phyloP scores from a whole-genome alignment of 1,140 invertebrate species.

The Bombus confusus region DNA sequence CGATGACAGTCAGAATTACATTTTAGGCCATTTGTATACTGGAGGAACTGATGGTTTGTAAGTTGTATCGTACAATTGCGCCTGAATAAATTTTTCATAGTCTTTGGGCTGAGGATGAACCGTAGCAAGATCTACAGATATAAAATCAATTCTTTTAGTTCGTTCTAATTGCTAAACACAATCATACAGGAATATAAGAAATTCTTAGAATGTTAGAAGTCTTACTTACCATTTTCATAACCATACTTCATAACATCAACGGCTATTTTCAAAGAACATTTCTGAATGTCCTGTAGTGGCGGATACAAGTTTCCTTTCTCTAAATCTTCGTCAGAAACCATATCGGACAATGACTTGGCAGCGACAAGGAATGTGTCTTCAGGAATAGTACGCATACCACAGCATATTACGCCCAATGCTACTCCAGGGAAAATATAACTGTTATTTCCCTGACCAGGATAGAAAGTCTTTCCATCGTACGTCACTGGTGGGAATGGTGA shows the following conservation, averaged over 20 bases:
- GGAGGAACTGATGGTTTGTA: slow-evolving; percentile 88
- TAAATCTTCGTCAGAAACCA: slow-evolving; percentile 92
- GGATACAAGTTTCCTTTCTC: slow-evolving; percentile 96
- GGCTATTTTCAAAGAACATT: slow-evolving; percentile 95
- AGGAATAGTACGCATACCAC: slow-evolving; percentile 91
- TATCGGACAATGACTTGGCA: slow-evolving; percentile 91
- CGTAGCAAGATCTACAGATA: slow-evolving; percentile 86
- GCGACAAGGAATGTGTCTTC: slow-evolving; percentile 95
- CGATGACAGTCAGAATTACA: slow-evolving; percentile 55
- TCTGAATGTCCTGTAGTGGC: slow-evolving; percentile 92
- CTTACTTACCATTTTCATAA: slow-evolving; percentile 90
- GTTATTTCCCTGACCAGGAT: slow-evolving; percentile 98
- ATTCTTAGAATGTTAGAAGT: no score
- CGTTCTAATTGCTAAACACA: slow-evolving; percentile 7
- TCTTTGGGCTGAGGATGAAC: slow-evolving; percentile 90
- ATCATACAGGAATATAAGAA: neutral
- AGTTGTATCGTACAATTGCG: slow-evolving; percentile 90
- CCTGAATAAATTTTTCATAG: slow-evolving; percentile 89
- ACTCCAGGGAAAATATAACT: slow-evolving; percentile 98
- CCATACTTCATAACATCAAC: slow-evolving; percentile 92
- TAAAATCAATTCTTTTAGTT: slow-evolving; percentile 40
- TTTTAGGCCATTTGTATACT: slow-evolving; percentile 86
- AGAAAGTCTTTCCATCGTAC: slow-evolving; percentile 88
- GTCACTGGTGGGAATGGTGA: slow-evolving; percentile 94
- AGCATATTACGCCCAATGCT: slow-evolving; percentile 92